These are phyloP conservation scores for Caenorhabditis plicata DNA, from an alignment of 2,888 invertebrate species.

Conservation along the genomic window DNA sequence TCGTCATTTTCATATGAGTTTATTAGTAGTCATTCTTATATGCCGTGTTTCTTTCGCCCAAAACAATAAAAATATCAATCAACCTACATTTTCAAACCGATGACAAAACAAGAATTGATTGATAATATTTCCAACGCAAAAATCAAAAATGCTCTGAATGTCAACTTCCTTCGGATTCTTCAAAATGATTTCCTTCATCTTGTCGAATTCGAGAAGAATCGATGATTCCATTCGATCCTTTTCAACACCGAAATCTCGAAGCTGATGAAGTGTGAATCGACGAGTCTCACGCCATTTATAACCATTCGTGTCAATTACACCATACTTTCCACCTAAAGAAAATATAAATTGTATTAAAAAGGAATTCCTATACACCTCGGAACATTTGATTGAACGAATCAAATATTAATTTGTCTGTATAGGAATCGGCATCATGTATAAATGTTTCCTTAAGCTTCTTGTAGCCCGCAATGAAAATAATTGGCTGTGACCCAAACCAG, in stretches of 20 bases:
- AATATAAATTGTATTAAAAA: too few species aligned
- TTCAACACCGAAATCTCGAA: conserved; percentile 42
- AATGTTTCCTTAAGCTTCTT: conserved; percentile 37
- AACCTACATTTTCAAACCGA: conserved; percentile 23
- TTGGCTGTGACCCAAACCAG: conserved; percentile 33
- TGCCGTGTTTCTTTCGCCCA: too few species aligned
- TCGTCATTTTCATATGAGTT: too few species aligned
- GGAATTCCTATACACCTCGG: too few species aligned
- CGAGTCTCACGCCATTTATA: conserved; percentile 36
- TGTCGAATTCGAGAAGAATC: conserved; percentile 25
- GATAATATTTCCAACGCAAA: conserved; percentile 33
- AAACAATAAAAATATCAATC: too few species aligned
- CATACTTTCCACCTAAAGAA: conserved; percentile 27
- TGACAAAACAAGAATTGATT: conserved; percentile 39
- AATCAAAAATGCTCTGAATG: conserved; percentile 24
- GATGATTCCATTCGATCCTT: conserved; percentile 38
- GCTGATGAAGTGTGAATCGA: conserved; percentile 27
- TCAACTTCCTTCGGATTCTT: conserved; percentile 11
- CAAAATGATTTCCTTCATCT: conserved; percentile 10
- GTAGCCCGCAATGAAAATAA: conserved; percentile 30
- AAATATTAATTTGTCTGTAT: conserved; percentile 23
- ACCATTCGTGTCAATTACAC: conserved; percentile 36
- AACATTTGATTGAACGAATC: not conserved
- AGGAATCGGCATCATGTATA: conserved; percentile 33
- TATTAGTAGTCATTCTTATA: too few species aligned